Evolutionary conservation across 2,113 vertebrate genomes (phyloP).

Genomic region (Aptenodytes patagonicus): DNA sequence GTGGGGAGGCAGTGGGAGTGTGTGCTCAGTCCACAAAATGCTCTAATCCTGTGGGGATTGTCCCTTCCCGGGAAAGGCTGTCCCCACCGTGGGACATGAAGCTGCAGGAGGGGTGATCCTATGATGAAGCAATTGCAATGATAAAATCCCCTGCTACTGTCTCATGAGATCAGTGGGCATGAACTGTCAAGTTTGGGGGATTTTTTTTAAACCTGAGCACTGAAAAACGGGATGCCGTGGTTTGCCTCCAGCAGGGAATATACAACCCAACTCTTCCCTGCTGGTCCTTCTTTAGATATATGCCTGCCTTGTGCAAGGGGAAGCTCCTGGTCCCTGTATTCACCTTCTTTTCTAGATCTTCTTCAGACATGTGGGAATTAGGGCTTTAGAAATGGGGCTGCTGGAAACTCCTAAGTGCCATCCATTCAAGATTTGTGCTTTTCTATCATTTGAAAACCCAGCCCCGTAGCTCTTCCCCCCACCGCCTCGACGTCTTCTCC

Average conservation of each 20-base stretch:
- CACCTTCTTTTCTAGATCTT: not conserved
- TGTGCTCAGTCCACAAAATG: not conserved
- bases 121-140: not conserved
- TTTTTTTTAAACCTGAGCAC: not conserved
- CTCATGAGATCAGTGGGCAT: not conserved
- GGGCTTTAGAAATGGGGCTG: not conserved
- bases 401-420: not conserved
- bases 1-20: not conserved
- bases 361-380: not conserved
- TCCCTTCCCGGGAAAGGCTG: not conserved
- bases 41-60: not conserved
- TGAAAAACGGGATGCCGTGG: not conserved
- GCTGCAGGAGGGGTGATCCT: not conserved
- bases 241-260: not conserved
- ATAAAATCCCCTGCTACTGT: not conserved
- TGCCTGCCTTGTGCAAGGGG: not conserved
- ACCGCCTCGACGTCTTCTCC: fast-evolving
- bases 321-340: not conserved
- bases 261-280: not conserved
- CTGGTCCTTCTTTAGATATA: not conserved
- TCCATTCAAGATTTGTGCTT: not conserved
- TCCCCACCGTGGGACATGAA: not conserved
- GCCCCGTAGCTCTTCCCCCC: not conserved
- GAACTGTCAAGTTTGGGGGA: not conserved
- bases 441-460: not conserved